phyloP scores from a whole-genome alignment of 2,888 invertebrate species.

The Plutella xylostella region DNA sequence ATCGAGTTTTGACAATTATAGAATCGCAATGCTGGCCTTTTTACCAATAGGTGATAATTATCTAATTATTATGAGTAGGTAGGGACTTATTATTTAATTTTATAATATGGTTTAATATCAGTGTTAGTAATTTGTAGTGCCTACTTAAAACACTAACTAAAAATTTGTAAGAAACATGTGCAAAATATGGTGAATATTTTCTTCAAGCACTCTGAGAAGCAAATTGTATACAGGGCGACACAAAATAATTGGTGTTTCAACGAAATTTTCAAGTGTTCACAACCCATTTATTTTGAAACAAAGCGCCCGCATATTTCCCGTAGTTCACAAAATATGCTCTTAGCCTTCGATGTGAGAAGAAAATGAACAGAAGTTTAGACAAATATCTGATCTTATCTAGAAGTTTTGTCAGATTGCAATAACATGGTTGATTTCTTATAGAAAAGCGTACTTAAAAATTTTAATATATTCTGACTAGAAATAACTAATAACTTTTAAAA shows the following conservation, averaged over 20 bases:
- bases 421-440: too few species aligned
- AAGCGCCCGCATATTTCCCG: conserved; percentile 23
- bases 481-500: too few species aligned
- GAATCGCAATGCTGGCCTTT: too few species aligned
- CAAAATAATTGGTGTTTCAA: conserved; percentile 15
- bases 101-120: neutral
- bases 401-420: too few species aligned
- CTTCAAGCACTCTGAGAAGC: conserved; percentile 9
- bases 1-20: too few species aligned
- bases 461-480: too few species aligned
- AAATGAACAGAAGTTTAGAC: too few species aligned
- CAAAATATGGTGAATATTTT: neutral
- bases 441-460: too few species aligned
- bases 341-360: conserved; percentile 6
- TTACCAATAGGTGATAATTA: neutral
- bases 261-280: conserved; percentile 23
- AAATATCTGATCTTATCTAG: too few species aligned
- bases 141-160: neutral
- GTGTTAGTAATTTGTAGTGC: neutral
- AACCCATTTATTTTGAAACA: conserved; percentile 31
- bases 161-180: neutral
- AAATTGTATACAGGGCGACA: conserved; percentile 16
- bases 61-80: neutral
- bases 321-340: conserved; percentile 23
- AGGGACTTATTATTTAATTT: neutral